Percentiles rank a stretch among this genome's conserved stretches.
Evolutionary conservation across 2,888 invertebrate genomes (phyloP).

Genomic region (Dicyrtoma fusca): DNA sequence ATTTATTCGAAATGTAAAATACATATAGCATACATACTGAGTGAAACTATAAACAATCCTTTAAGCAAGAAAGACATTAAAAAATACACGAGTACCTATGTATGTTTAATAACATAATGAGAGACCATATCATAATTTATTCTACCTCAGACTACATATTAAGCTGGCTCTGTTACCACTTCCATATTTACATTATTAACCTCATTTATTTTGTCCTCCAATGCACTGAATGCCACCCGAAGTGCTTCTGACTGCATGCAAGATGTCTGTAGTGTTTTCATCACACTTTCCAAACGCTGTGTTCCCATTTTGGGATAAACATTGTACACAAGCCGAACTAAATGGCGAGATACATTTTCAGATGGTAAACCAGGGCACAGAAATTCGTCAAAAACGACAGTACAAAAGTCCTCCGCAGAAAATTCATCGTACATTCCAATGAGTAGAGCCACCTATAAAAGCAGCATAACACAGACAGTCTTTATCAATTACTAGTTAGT

Average conservation of each 20-base stretch:
- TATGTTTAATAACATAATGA: too few relatives aligned
- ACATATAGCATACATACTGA: too few relatives aligned
- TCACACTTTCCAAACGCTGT: conserved; percentile 74
- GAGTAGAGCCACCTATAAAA: conserved; percentile 69
- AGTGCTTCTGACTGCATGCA: conserved; percentile 57
- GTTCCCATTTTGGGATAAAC: conserved; percentile 82
- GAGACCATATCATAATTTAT: too few relatives aligned
- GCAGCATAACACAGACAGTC: not conserved
- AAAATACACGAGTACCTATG: too few relatives aligned
- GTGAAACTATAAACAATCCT: too few relatives aligned
- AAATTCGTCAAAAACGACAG: conserved; percentile 93
- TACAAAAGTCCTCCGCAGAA: conserved; percentile 90
- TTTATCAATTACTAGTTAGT: too few relatives aligned
- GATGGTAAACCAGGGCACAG: conserved; percentile 85
- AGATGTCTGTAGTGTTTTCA: conserved; percentile 74
- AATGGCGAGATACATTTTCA: conserved; percentile 89
- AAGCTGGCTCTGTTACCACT: conserved; percentile 25
- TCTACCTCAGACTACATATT: not conserved
- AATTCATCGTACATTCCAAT: conserved; percentile 92
- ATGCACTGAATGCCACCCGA: conserved; percentile 45
- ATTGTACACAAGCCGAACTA: conserved; percentile 88
- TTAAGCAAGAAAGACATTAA: too few relatives aligned
- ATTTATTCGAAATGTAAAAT: too few relatives aligned
- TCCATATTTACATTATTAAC: conserved; percentile 40
- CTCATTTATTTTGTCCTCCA: conserved; percentile 52